These are phyloP conservation scores for Euzetes globulus DNA, from an alignment of 2,888 invertebrate species.

Conservation along the genomic window DNA sequence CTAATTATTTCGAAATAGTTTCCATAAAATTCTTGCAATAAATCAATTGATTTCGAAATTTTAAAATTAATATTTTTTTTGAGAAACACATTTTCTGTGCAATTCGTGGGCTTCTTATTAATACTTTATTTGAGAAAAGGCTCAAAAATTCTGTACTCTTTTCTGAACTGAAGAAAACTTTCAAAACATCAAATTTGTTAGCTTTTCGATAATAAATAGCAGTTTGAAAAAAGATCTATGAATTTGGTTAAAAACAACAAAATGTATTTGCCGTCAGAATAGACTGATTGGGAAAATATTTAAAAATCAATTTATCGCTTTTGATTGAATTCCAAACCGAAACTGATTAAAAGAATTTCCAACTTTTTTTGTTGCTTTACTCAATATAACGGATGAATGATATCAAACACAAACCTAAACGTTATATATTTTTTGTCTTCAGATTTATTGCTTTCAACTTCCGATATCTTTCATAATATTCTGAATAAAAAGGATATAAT, in stretches of 20 bases:
- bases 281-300: not conserved
- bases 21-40: too few species aligned
- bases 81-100: not conserved
- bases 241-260: conserved; percentile 4
- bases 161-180: not conserved
- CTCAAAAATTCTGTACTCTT: not conserved
- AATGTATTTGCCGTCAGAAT: not conserved
- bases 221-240: conserved; percentile 8
- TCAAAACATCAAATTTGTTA: conserved; percentile 1
- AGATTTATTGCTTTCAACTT: conserved; percentile 15
- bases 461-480: not conserved
- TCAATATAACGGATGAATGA: not conserved
- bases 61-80: too few species aligned
- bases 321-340: not conserved
- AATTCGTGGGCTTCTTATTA: not conserved
- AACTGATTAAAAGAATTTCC: conserved; percentile 1
- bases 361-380: too few species aligned
- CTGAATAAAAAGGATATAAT: not conserved
- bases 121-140: not conserved
- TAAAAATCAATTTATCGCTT: not conserved
- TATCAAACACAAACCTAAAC: not conserved
- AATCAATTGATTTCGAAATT: too few species aligned
- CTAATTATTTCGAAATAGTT: too few species aligned
- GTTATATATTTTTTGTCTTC: too few species aligned
- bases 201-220: conserved; percentile 7